Base-by-base conservation (phyloP, 2,113 vertebrate genomes). In the Dicrurus megarhynchus region DNA sequence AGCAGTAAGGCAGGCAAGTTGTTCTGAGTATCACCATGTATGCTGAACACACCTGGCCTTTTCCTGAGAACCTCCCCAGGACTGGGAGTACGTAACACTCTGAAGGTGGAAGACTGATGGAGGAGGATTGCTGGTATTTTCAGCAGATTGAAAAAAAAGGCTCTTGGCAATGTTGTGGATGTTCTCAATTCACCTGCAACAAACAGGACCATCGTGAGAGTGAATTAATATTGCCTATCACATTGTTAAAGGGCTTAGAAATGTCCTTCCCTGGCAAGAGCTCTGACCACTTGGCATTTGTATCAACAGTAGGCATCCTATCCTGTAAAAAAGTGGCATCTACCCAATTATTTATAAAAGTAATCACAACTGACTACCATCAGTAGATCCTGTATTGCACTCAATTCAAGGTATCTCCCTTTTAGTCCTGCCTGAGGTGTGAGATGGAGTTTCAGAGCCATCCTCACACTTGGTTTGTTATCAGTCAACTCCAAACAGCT, bases 401-500 rank as follows among this genome's bases (percentile, higher is more conserved):
- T n/a, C 13, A 86, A 42, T 60, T 71, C 41, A 78, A 37, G 2
- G 12, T 21, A 35, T n/a, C 41, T 83, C 37, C 46, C 21, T 86
- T 76, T 37, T 11, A 67, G 79, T n/a, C 42, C 33, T 42, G 75
- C 50, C 27, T 70, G 23, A 92, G 71, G 55, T 19, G 46, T 85
- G 57, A 39, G 68, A 59, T 47, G 42, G 41, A 37, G 55, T 63
- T 95, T 90, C 79, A 88, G 83, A 92, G 42, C 64, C 23, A 52
- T 30, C 16, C 63, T 46, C 4, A 0, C 27, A 46, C 24, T 56
- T 83, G 42, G 16, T 69, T 95, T 90, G 49, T 28, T 74, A 35
- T 39, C 71, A 70, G 71, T 50, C 49, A 46, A 6, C 46, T 84
- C 26, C 32, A 80, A 83, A 47, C n/a, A 74, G 46, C 55, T 42